phyloP scores from a whole-genome alignment of 1,140 invertebrate genomes.

The Pseudomyrmex gracilis region DNA sequence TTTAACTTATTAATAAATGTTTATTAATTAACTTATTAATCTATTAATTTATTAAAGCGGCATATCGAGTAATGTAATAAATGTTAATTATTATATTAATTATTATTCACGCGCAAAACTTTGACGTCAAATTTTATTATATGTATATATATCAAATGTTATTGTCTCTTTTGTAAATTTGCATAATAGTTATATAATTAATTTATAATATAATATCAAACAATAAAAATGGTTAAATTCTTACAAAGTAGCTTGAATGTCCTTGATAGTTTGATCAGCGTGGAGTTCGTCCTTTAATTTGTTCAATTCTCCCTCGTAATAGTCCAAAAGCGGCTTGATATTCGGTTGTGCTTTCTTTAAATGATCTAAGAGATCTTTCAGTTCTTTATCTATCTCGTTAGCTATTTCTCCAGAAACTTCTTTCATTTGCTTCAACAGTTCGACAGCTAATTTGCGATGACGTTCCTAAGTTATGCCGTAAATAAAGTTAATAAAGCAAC shows the following conservation, averaged over 20 bases:
- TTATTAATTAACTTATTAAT: background rate
- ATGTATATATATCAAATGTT: background rate
- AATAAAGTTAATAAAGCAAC: slow-evolving; percentile 1
- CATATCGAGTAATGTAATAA: background rate
- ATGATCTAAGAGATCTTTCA: slow-evolving; percentile 83
- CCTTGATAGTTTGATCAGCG: slow-evolving; percentile 88
- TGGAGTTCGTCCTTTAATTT: slow-evolving; percentile 88
- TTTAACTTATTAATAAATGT: background rate
- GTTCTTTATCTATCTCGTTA: slow-evolving; percentile 79
- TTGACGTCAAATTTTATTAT: no score
- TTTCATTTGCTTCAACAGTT: slow-evolving; percentile 80
- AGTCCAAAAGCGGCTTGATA: slow-evolving; percentile 86
- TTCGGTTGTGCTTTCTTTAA: slow-evolving; percentile 87
- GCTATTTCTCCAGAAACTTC: slow-evolving; percentile 81
- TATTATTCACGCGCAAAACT: background rate
- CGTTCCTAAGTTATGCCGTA: slow-evolving; percentile 64
- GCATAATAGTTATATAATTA: background rate
- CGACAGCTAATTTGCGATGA: slow-evolving; percentile 59
- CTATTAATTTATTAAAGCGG: background rate
- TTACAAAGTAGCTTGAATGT: slow-evolving; percentile 88
- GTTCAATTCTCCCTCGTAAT: slow-evolving; percentile 87
- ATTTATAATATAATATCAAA: background rate
- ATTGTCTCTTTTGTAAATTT: background rate
- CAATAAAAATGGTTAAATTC: slow-evolving; percentile 70
- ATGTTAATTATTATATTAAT: slow-evolving; percentile 1